Base-by-base conservation (phyloP, 1,140 invertebrate genomes). In the Sesamia nonagrioides region DNA sequence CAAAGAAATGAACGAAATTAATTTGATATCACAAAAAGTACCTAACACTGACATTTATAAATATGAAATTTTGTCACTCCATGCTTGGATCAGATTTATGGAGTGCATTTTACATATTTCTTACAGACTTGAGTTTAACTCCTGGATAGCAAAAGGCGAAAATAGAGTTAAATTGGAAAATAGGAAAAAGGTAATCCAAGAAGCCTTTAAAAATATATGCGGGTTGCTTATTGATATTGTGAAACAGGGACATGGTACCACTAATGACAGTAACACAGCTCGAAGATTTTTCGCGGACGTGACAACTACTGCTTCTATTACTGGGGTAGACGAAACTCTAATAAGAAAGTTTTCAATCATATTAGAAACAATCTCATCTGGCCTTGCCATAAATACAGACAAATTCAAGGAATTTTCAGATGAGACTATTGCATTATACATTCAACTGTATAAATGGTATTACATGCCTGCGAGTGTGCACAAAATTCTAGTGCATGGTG, bases 401-500 rank as follows among this genome's bases (percentile, higher is more conserved):
- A 50, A 45, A 45, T 48, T 68, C 63, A 50, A 21, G 63, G 21
- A 17, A 15, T 68, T 48, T 68, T 68, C 40, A 15, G 27, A 17
- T 21, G 63, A 68, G 48, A 68, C 63, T 13, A 42, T 42, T 45
- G 40, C 48, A 8, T 21, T 68, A 0, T 48, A 27, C 48, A 17
- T 68, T 11, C 8, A 68, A 48, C 17, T 48, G 21, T 48, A 48
- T 18, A 40, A 40, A 50, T 68, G 63, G 63, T 68, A 27, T 50
- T 68, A 68, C 33, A 68, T 68, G 63, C 63, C 63, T 17, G 40
- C 37, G 27, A 68, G 63, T 68, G 61, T 66, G 35, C 61, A 66
- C 37, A 66, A 66, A 37, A 13, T 66, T 17, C 37, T 66, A 4
- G 42, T 66, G 17, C 56, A 66, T 17, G 61, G 61, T 8, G 61